Evolutionary conservation across 2,113 vertebrate species (phyloP), one percentile per base, ranked within the genome.

Genomic region (Macheiramphus alcinus): DNA sequence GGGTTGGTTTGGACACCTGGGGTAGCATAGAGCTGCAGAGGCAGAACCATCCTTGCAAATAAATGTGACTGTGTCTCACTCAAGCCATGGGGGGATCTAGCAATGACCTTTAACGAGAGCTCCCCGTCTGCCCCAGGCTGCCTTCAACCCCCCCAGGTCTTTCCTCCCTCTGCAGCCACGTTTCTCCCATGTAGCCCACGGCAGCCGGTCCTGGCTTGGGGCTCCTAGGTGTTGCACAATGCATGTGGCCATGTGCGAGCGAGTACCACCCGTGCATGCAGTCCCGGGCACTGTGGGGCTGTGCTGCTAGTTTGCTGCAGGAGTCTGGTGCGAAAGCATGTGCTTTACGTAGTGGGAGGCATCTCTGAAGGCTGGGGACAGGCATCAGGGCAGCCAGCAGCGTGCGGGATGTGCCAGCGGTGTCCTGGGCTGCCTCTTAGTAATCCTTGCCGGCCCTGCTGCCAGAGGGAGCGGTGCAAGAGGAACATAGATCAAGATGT

Each of bases 401-500:
- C 5, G 6, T n/a, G 81, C 0, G 16, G 83, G 53, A 40, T 26
- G 53, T 66, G 58, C 48, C n/a, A 14, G 63, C 3, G 1, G 16
- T 53, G 71, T 50, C 86, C 76, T 47, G 79, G 40, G 66, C 76
- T 74, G 40, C 36, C 76, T 71, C 48, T 67, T 52, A n/a, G n/a
- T 79, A 91, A 82, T 89, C 70, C 71, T 72, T 72, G 84, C 82
- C 1, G 3, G 81, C 50, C 38, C 59, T 0, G 25, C 61, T 82
- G 74, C 85, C 75, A 92, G 82, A 76, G 50, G 74, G 89, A 93
- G 80, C 31, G n/a, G 89, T 47, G 63, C 38, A 34, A 78, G 63
- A 76, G 45, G 89, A 83, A 23, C 65, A 68, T n/a, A 50, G 40
- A 94, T 89, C 70, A 90, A 66, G 73, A 84, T 74, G 91, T 91